Evolutionary conservation across 2,113 vertebrate genomes (phyloP), one percentile per base, ranked within the genome.

Genomic region (Lates calcarifer): DNA sequence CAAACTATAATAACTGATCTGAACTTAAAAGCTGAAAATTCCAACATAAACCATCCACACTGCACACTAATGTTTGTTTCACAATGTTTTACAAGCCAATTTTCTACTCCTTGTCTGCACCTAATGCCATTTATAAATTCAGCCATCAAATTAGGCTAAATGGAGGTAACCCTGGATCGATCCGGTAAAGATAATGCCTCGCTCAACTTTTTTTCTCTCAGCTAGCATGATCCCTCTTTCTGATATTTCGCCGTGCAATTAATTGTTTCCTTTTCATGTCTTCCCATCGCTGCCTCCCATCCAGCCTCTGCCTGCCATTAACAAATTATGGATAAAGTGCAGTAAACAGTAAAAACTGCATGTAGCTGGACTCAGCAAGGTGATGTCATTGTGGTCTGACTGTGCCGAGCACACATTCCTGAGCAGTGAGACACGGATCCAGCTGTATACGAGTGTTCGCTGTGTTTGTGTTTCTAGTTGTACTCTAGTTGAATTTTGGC

Each of bases 341-440:
- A 79, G 66, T 62, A 74, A 88, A 77, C 28, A 75, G 58, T 62
- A 13, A 68, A 77, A 45, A 45, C 56, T 74, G 73, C 75, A 82
- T 83, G 83, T 77, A 81, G 83, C 79, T 31, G 79, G 49, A 85
- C 85, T 91, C 78, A 64, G 89, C 83, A 88, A 91, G 87, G 90
- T 94, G 94, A 95, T 92, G 93, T 95, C 92, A 95, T 90, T 49
- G 82, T 86, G 91, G 92, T 91, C 87, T 49, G 60, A 87, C 81
- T 87, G 83, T 73, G 84, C 73, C 35, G 80, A 90, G 84, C 58
- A 47, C 87, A 87, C 90, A 94, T 94, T 93, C 94, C 92, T 92
- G 81, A 91, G 83, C 81, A 81, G 86, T 94, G 93, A 95, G 88
- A 87, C 75, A 83, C 33, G 65, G 77, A 85, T 55, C 79, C 87